These are phyloP conservation scores for Callimorpha dominula DNA, from an alignment of 2,888 invertebrate species.

Conservation along the genomic window DNA sequence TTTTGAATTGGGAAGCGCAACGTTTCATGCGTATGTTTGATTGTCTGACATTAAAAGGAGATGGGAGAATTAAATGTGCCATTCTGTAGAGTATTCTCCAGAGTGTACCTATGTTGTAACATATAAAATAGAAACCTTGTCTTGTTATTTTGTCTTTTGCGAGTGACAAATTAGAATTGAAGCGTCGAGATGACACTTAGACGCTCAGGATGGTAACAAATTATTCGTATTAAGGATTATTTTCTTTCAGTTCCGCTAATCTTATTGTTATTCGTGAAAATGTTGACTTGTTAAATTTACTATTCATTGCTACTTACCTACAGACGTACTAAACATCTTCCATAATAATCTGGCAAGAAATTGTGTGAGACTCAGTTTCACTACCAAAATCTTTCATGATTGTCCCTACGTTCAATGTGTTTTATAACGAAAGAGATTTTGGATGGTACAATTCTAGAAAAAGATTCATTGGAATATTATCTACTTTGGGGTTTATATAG, in stretches of 20 bases:
- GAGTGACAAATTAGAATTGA: no score
- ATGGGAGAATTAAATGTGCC: no score
- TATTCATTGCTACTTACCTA: not conserved
- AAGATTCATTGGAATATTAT: constrained; percentile 44
- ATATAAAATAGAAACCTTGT: no score
- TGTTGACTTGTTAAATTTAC: not conserved
- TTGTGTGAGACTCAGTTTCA: not conserved
- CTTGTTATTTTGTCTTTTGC: no score
- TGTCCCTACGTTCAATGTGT: constrained; percentile 13
- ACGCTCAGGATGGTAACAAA: not conserved
- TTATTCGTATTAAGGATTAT: not conserved
- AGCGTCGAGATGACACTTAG: not conserved
- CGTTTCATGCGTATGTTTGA: no score
- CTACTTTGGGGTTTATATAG: constrained; percentile 29
- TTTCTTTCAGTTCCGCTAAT: not conserved
- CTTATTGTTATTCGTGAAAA: not conserved
- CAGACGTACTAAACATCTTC: not conserved
- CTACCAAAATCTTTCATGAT: not conserved
- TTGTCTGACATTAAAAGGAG: no score
- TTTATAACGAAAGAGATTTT: constrained; percentile 33
- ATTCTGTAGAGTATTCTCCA: no score
- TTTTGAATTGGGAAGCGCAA: no score
- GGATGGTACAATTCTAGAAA: constrained; percentile 22
- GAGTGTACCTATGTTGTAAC: no score
- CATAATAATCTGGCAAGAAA: not conserved